Evolutionary conservation across 2,797 vertebrate genomes (phyloP).

Genomic region (Sebastes minor): DNA sequence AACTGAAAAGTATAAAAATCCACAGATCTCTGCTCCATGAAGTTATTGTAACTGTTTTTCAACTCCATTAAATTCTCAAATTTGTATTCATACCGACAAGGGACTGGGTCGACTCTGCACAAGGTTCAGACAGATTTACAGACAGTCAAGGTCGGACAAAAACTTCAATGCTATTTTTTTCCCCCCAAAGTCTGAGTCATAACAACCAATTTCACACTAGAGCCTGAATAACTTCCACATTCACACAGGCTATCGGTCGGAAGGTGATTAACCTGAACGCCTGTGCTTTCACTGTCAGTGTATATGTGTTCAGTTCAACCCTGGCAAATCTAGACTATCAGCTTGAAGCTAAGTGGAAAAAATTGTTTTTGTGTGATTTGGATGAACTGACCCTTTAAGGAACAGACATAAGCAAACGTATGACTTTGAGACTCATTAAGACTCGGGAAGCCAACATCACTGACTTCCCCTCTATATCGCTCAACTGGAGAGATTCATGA

Average conservation of each 20-base stretch:
- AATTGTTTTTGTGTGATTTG: background rate
- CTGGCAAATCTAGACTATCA: background rate
- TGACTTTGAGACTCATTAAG: slow-evolving; percentile 12
- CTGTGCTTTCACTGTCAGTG: background rate
- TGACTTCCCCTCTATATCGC: background rate
- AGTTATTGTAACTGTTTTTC: background rate
- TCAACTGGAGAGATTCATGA: slow-evolving; percentile 20
- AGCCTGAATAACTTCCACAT: background rate
- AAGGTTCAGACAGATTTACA: background rate
- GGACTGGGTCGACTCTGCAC: background rate
- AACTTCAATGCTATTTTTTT: background rate
- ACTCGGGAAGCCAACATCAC: slow-evolving; percentile 2
- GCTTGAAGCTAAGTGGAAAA: background rate
- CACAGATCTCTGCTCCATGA: background rate
- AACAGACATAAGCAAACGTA: background rate
- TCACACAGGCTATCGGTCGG: background rate
- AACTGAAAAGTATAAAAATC: background rate
- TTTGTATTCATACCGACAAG: background rate
- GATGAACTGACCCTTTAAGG: slow-evolving; percentile 1
- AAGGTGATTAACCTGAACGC: background rate
- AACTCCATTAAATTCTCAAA: background rate
- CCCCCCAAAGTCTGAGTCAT: background rate
- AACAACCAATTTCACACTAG: background rate
- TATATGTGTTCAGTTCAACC: background rate
- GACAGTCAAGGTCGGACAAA: background rate